phyloP scores from a whole-genome alignment of 2,888 invertebrate genomes.

The Eilema caniola region DNA sequence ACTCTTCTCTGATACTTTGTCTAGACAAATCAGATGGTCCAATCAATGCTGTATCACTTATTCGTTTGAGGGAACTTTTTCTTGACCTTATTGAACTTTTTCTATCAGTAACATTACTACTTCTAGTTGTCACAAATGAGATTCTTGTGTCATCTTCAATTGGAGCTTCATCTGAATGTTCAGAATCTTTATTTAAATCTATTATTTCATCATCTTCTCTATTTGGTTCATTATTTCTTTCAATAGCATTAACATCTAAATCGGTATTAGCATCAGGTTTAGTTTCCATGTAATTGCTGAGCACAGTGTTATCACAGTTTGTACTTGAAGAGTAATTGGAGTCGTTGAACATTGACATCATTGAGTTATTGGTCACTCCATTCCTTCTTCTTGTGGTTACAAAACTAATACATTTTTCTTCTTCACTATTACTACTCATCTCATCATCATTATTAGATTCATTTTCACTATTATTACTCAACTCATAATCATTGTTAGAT shows the following conservation, averaged over 20 bases:
- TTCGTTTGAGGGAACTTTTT: conserved; percentile 34
- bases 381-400: conserved; percentile 78
- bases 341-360: conserved; percentile 64
- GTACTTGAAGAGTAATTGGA: conserved; percentile 61
- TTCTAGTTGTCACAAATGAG: conserved; percentile 49
- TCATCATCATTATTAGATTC: conserved; percentile 43
- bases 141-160: conserved; percentile 27
- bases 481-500: conserved; percentile 40
- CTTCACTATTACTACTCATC: conserved; percentile 25
- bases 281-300: conserved; percentile 48
- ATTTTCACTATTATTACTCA: background rate
- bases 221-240: conserved; percentile 21
- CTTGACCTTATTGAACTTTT: conserved; percentile 51
- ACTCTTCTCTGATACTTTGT: conserved; percentile 37
- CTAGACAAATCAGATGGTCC: conserved; percentile 43
- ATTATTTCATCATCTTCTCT: conserved; percentile 14
- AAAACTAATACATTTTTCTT: conserved; percentile 69
- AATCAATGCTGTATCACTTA: conserved; percentile 14
- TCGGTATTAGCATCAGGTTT: conserved; percentile 17
- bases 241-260: conserved; percentile 24
- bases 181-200: conserved; percentile 24
- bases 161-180: conserved; percentile 15
- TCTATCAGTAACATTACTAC: conserved; percentile 40
- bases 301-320: conserved; percentile 68
- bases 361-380: conserved; percentile 64